phyloP scores from a whole-genome alignment of 2,113 vertebrate species.

The Varanus salvator region DNA sequence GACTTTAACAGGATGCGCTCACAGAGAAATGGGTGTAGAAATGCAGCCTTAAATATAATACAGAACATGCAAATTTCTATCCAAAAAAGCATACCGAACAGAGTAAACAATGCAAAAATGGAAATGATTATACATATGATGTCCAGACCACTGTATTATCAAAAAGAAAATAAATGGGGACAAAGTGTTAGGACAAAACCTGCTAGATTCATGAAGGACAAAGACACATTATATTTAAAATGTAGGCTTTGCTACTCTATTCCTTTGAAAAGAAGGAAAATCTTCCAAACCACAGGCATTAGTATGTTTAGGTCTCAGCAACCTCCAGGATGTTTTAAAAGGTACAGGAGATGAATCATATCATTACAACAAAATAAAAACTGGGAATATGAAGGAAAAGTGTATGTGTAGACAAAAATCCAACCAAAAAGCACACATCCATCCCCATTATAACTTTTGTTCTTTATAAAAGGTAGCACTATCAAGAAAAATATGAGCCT shows the following conservation, averaged over 20 bases:
- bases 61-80: background rate
- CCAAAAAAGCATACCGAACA: background rate
- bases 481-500: background rate
- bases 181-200: background rate
- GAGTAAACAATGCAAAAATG: background rate
- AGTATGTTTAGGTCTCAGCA: background rate
- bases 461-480: background rate
- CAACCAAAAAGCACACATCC: slow-evolving; percentile 49
- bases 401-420: slow-evolving; percentile 35
- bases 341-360: slow-evolving; percentile 3
- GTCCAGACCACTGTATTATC: background rate
- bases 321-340: background rate
- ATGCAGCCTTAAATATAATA: background rate
- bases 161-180: background rate
- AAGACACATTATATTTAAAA: background rate
- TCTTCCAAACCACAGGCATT: background rate
- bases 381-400: background rate
- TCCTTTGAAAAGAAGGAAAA: background rate
- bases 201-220: background rate
- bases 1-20: no score
- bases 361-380: slow-evolving; percentile 48
- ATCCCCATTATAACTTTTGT: slow-evolving; percentile 4
- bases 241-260: background rate
- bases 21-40: no score
- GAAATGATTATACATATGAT: background rate